Base-by-base conservation (phyloP, 2,113 vertebrate genomes). In the Sciurus niger region DNA sequence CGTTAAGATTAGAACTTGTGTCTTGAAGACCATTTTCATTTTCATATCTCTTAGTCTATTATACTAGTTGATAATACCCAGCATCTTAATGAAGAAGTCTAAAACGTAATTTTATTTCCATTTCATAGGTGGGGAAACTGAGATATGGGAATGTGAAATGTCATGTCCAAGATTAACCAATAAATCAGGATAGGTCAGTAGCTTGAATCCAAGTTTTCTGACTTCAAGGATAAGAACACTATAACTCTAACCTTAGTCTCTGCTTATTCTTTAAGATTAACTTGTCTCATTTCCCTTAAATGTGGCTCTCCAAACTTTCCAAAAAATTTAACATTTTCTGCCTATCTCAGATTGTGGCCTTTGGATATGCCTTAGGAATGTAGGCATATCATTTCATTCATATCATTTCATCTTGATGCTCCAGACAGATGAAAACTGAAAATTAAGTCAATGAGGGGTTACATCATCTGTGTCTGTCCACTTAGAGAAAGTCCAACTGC, bases 231-330 rank as follows among this genome's bases (percentile, higher is more conserved):
- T 58, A 58, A 22, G 55, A 88, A 58, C 9, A 82, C 13, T 89
- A 53, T 37, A 83, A 17, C 48, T 63, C 16, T 32, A 43, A 60
- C 2, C 34, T 55, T 20, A 89, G 30, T 16, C 14, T 86, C 84
- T 89, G 48, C 72, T 92, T 55, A 43, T 65, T 53, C 17, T 73
- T 80, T 65, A 89, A 84, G 40, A 80, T 79, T 70, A 84, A 65
- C 25, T 43, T 10, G 1, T 83, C 32, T 88, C 13, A n/a, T 82
- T 70, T 48, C 12, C 20, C 40, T 65, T 68, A 92, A 51, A 67
- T 11, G 40, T 90, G 46, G 46, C 16, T 37, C 63, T 58, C 70
- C 37, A 46, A 68, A 5, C 34, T 90, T 85, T 93, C 32, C 4
- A 25, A 22, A n/a, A 37, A 9, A 28, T 70, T 1, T 46, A 48